Conservation (phyloP, 1,140 invertebrate species). For the Oppia nitens region DNA sequence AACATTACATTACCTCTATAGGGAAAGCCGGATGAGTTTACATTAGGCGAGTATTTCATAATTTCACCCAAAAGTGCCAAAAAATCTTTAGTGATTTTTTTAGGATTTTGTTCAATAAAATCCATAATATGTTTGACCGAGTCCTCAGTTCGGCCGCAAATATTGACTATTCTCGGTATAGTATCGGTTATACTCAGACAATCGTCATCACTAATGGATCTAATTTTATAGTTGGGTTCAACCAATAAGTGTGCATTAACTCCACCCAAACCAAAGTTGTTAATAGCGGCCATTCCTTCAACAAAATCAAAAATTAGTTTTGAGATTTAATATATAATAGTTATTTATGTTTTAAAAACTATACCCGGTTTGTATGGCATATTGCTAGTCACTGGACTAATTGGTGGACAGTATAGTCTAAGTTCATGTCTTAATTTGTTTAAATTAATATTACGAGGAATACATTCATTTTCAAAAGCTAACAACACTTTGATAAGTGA, state of each 20-base stretch:
- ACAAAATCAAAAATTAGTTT: no score
- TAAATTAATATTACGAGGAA: conserved; percentile 38
- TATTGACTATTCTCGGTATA: neutral
- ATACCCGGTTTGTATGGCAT: conserved; percentile 54
- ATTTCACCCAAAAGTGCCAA: neutral
- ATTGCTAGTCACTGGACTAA: conserved; percentile 40
- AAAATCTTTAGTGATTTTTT: neutral
- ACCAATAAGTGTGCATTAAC: conserved; percentile 87
- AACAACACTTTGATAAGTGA: conserved; percentile 34
- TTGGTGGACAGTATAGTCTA: conserved; percentile 50
- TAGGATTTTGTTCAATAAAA: neutral
- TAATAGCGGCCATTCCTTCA: no score
- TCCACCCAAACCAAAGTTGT: conserved; percentile 94
- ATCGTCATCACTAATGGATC: no score
- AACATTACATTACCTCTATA: no score
- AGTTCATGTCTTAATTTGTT: conserved; percentile 35
- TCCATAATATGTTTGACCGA: neutral
- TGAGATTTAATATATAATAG: neutral
- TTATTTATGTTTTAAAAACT: conserved; percentile 40
- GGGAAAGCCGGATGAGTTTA: no score
- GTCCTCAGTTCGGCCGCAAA: conserved; percentile 3
- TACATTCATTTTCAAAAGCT: conserved; percentile 31
- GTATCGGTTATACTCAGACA: neutral
- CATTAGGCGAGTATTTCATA: no score
- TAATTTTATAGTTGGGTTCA: conserved; percentile 25